Percentiles rank a stretch among this genome's conserved stretches.
These are phyloP conservation scores for Cyprinodon variegatus DNA, from an alignment of 2,113 vertebrate species.

Conservation along the genomic window DNA sequence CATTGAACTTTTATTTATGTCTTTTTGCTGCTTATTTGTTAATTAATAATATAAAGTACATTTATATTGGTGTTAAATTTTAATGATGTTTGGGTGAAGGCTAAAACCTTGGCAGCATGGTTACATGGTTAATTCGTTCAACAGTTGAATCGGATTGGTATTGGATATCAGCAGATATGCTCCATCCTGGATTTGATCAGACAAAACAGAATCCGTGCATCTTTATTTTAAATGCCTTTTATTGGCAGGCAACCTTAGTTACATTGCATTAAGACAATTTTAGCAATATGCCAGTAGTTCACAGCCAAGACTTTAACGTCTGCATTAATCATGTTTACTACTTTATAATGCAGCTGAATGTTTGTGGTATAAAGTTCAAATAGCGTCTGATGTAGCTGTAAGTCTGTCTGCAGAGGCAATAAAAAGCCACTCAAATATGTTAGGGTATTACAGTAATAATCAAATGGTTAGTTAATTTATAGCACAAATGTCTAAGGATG, in stretches of 20 bases:
- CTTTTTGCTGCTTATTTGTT: no score
- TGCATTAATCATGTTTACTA: conserved; percentile 36
- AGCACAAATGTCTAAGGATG: conserved; percentile 3
- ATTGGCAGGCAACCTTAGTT: neutral
- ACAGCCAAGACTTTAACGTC: conserved; percentile 22
- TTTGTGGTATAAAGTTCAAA: conserved; percentile 24
- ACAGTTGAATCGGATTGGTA: no score
- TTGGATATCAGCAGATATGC: no score
- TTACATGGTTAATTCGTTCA: no score
- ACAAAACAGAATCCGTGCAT: no score
- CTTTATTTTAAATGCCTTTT: neutral
- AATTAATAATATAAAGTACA: no score
- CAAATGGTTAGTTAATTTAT: conserved; percentile 15
- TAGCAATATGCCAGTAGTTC: conserved; percentile 7
- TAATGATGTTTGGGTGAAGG: no score
- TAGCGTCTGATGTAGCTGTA: conserved; percentile 8
- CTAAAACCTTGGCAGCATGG: no score
- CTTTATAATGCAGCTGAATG: conserved; percentile 21
- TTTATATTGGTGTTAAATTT: no score
- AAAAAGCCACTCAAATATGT: conserved; percentile 28
- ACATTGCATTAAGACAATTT: neutral
- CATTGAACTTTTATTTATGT: no score
- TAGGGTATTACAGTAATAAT: conserved; percentile 15
- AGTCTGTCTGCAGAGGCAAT: conserved; percentile 15
- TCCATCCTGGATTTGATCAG: no score